Conservation (phyloP, 2,888 invertebrate species). For the Troides oblongomaculatus region DNA sequence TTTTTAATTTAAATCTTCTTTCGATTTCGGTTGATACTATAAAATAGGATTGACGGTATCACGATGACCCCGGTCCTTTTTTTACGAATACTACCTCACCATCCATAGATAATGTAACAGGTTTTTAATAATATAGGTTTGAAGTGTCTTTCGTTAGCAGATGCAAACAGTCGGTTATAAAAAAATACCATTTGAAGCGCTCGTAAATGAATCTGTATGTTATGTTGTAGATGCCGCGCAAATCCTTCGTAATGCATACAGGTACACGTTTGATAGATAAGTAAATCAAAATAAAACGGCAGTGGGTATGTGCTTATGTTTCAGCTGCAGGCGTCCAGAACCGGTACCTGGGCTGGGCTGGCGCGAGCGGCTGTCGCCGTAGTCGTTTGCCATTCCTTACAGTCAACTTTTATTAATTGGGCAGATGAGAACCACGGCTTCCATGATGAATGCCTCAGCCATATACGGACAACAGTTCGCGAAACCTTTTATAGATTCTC, state of each 20-base stretch:
- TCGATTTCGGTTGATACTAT: slow-evolving; percentile 51
- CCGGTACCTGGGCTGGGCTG: slow-evolving; percentile 58
- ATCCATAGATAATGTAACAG: slow-evolving; percentile 19
- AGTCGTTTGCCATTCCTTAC: slow-evolving; percentile 69
- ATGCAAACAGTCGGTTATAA: slow-evolving; percentile 15
- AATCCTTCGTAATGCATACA: slow-evolving; percentile 29
- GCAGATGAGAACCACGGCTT: slow-evolving; percentile 76
- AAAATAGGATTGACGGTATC: slow-evolving; percentile 46
- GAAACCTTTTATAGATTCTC: slow-evolving; percentile 80
- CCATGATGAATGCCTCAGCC: slow-evolving; percentile 76
- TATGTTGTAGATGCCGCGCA: slow-evolving; percentile 14
- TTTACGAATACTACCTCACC: slow-evolving; percentile 16
- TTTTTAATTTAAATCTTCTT: slow-evolving; percentile 46
- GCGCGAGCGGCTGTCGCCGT: slow-evolving; percentile 59
- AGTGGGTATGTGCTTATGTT: slow-evolving; percentile 51
- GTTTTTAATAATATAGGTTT: slow-evolving; percentile 15
- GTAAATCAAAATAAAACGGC: slow-evolving; percentile 78
- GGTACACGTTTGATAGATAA: slow-evolving; percentile 53
- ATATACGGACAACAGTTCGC: slow-evolving; percentile 73
- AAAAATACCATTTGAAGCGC: slow-evolving; percentile 21
- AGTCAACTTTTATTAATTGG: slow-evolving; percentile 80
- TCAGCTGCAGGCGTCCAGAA: slow-evolving; percentile 69
- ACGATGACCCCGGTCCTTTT: slow-evolving; percentile 26
- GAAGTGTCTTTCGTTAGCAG: slow-evolving; percentile 20
- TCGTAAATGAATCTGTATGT: slow-evolving; percentile 19